These are phyloP conservation scores for Diploscapter pachys DNA, from an alignment of 1,140 invertebrate species.

Conservation along the genomic window DNA sequence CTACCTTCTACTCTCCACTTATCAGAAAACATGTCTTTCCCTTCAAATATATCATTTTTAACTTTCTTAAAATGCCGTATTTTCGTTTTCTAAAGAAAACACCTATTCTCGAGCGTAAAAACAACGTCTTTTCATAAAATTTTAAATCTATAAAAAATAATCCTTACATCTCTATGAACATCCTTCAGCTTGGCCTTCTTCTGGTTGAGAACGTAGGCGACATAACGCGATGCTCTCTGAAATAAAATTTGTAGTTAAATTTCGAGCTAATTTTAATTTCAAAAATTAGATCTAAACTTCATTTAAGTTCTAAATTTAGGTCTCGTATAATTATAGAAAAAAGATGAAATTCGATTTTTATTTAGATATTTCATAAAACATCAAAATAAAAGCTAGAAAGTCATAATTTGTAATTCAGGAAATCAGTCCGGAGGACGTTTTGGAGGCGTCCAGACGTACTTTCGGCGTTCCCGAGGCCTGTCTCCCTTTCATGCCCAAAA, in stretches of 20 bases:
- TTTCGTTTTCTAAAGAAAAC: constrained; percentile 49
- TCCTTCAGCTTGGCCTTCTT: constrained; percentile 53
- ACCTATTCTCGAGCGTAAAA: constrained; percentile 48
- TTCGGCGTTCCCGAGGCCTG: constrained; percentile 36
- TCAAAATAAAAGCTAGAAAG: too few relatives aligned
- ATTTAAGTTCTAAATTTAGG: too few relatives aligned
- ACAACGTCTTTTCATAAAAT: neutral
- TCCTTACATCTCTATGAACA: constrained; percentile 44
- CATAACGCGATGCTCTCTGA: constrained; percentile 57
- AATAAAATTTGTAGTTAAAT: constrained; percentile 8
- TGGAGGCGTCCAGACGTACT: constrained; percentile 58
- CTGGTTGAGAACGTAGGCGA: constrained; percentile 54
- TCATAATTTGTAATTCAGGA: neutral
- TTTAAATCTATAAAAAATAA: neutral
- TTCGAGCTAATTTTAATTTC: too few relatives aligned
- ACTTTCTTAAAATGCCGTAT: constrained; percentile 18
- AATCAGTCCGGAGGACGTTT: neutral
- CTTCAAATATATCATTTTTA: neutral
- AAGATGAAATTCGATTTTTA: too few relatives aligned
- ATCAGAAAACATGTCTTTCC: too few relatives aligned
- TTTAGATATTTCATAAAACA: too few relatives aligned
- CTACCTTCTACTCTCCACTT: too few relatives aligned
- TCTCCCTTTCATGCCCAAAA: constrained; percentile 34
- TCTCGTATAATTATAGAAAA: too few relatives aligned
- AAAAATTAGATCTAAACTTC: too few relatives aligned